Percentiles rank a stretch among this genome's conserved stretches.
phyloP scores from a whole-genome alignment of 1,140 invertebrate genomes.

The Thaumetopoea pityocampa region DNA sequence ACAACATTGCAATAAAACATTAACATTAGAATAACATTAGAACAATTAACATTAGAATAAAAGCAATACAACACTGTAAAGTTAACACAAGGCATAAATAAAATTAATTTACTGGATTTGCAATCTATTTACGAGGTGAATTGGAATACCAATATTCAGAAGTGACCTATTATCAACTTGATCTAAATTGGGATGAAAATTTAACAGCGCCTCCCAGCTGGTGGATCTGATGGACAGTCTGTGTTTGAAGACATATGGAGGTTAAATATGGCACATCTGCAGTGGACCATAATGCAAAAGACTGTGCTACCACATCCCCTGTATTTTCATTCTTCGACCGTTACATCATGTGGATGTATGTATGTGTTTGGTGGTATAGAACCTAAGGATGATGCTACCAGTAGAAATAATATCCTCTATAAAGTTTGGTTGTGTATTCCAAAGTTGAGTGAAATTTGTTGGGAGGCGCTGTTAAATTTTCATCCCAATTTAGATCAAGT shows the following conservation, averaged over 20 bases:
- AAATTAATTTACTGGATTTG: conserved; percentile 27
- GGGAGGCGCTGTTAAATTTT: conserved; percentile 86
- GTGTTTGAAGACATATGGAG: conserved; percentile 89
- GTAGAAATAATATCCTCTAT: conserved; percentile 77
- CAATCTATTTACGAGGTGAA: conserved; percentile 52
- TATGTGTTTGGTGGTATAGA: conserved; percentile 87
- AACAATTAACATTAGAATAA: too few relatives aligned
- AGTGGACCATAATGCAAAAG: conserved; percentile 84
- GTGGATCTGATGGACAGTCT: conserved; percentile 81
- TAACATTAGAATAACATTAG: too few relatives aligned
- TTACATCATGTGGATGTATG: conserved; percentile 86
- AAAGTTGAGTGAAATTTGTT: conserved; percentile 89
- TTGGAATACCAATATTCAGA: conserved; percentile 48
- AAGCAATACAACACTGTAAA: conserved; percentile 10
- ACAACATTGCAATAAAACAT: too few relatives aligned
- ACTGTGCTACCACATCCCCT: conserved; percentile 81
- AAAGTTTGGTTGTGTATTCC: conserved; percentile 89
- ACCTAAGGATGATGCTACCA: conserved; percentile 59
- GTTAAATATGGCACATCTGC: conserved; percentile 81
- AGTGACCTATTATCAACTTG: conserved; percentile 36
- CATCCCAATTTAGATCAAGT: conserved; percentile 66
- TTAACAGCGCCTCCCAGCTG: conserved; percentile 88
- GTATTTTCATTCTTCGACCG: conserved; percentile 90
- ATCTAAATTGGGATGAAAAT: conserved; percentile 77
- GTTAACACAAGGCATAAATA: too few relatives aligned